These are phyloP conservation scores for Nebria brevicollis DNA, from an alignment of 2,888 invertebrate species.

Conservation along the genomic window DNA sequence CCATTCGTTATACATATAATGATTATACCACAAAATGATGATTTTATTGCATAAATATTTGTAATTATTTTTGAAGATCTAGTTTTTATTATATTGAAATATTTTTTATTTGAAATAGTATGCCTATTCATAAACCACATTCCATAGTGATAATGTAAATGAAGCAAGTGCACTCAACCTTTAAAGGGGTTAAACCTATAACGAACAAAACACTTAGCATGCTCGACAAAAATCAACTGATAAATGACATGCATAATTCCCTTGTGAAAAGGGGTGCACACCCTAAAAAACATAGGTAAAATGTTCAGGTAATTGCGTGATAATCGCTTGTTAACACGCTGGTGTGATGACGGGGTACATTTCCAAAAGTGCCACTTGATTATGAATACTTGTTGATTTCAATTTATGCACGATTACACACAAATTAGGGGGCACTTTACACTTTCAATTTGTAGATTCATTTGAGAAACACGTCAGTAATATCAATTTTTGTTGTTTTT, in stretches of 20 bases:
- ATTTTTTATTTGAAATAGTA: no score
- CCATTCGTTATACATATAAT: no score
- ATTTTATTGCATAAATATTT: no score
- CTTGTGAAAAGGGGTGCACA: constrained; percentile 16
- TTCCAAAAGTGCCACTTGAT: constrained; percentile 9
- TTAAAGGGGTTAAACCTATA: not conserved
- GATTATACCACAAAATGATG: no score
- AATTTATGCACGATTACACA: constrained; percentile 29
- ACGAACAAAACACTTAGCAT: constrained; percentile 13
- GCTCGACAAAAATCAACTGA: not conserved
- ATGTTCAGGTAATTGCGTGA: constrained; percentile 15
- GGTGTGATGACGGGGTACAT: not conserved
- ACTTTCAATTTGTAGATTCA: no score
- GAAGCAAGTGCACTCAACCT: not conserved
- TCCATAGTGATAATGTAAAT: no score
- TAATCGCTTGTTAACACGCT: not conserved
- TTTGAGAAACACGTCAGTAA: no score
- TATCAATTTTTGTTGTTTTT: no score
- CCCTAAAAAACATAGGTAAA: constrained; percentile 22
- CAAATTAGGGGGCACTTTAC: not conserved
- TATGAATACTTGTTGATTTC: constrained; percentile 27
- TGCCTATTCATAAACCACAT: no score
- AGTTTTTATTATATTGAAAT: no score
- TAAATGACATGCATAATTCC: constrained; percentile 30
- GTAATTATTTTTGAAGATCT: no score